These are phyloP conservation scores for Drosophila melanica DNA, from an alignment of 1,140 invertebrate species.

Conservation along the genomic window DNA sequence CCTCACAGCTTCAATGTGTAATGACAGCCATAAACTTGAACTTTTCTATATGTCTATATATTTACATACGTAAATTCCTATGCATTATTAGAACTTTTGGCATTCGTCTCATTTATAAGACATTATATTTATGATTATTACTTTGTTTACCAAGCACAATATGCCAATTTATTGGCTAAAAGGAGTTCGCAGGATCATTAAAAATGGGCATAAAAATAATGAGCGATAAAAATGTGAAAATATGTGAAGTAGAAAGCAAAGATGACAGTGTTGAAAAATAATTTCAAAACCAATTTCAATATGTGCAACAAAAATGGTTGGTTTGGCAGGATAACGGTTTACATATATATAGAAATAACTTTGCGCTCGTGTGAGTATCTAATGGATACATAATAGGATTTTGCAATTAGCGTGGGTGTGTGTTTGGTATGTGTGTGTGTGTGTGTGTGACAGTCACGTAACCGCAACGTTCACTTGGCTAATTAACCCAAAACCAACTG, in stretches of 20 bases:
- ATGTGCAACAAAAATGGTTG: slow-evolving; percentile 14
- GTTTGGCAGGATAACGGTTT: not conserved
- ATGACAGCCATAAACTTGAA: slow-evolving; percentile 29
- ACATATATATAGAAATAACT: slow-evolving; percentile 38
- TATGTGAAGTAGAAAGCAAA: slow-evolving; percentile 29
- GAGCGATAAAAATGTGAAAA: slow-evolving; percentile 30
- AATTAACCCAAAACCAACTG: slow-evolving; percentile 78
- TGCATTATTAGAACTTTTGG: slow-evolving; percentile 41
- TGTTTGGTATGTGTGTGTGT: not conserved
- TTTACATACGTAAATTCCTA: slow-evolving; percentile 2
- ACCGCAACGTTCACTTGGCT: slow-evolving; percentile 74
- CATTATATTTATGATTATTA: slow-evolving; percentile 66
- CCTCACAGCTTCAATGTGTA: slow-evolving; percentile 3
- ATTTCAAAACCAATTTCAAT: slow-evolving; percentile 40
- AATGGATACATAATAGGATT: slow-evolving; percentile 83
- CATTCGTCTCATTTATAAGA: slow-evolving; percentile 48
- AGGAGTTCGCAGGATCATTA: slow-evolving; percentile 25
- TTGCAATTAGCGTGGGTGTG: slow-evolving; percentile 65
- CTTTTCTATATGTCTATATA: slow-evolving; percentile 22
- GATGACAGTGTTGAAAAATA: slow-evolving; percentile 26
- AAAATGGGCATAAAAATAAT: slow-evolving; percentile 59
- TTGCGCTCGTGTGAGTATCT: slow-evolving; percentile 68
- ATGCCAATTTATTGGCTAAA: slow-evolving; percentile 24
- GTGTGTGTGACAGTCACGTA: slow-evolving; percentile 57
- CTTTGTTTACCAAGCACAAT: slow-evolving; percentile 56